phyloP scores from a whole-genome alignment of 2,113 vertebrate genomes.

The Corythaeola cristata region DNA sequence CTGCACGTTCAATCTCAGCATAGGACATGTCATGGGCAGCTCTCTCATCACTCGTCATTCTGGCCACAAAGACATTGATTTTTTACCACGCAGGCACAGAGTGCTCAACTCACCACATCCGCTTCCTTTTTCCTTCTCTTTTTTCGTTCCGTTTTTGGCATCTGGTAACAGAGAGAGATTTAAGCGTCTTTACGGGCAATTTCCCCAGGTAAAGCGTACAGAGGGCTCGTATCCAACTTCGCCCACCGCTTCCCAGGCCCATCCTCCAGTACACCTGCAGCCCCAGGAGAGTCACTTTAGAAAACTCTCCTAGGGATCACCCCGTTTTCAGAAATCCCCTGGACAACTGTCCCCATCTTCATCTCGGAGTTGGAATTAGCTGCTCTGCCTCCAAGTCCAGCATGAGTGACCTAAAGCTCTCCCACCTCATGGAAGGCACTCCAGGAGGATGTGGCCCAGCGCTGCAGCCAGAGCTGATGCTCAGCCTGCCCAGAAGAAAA shows the following conservation, averaged over 20 bases:
- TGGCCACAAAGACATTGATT: neutral
- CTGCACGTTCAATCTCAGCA: neutral
- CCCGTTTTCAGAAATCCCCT: neutral
- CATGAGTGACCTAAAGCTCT: neutral
- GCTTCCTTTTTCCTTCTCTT: conserved; percentile 96
- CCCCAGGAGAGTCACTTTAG: neutral
- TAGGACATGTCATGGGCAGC: rapidly evolving
- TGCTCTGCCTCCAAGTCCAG: neutral
- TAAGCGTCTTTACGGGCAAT: neutral
- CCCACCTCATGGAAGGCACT: neutral
- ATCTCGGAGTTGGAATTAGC: neutral
- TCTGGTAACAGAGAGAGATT: conserved; percentile 53
- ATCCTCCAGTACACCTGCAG: neutral
- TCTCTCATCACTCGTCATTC: neutral
- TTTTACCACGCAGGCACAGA: neutral
- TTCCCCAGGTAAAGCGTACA: neutral
- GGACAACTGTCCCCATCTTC: neutral
- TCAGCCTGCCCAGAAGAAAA: neutral
- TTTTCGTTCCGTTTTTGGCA: conserved; percentile 90
- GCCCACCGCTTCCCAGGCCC: neutral
- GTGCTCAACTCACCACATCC: conserved; percentile 85
- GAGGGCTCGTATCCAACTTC: neutral
- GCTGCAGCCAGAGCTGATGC: neutral
- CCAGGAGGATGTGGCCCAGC: neutral
- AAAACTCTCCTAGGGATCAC: neutral